Evolutionary conservation across 2,113 vertebrate genomes (phyloP), one percentile per base, ranked within the genome.

Genomic region (Hippocampus abdominalis): DNA sequence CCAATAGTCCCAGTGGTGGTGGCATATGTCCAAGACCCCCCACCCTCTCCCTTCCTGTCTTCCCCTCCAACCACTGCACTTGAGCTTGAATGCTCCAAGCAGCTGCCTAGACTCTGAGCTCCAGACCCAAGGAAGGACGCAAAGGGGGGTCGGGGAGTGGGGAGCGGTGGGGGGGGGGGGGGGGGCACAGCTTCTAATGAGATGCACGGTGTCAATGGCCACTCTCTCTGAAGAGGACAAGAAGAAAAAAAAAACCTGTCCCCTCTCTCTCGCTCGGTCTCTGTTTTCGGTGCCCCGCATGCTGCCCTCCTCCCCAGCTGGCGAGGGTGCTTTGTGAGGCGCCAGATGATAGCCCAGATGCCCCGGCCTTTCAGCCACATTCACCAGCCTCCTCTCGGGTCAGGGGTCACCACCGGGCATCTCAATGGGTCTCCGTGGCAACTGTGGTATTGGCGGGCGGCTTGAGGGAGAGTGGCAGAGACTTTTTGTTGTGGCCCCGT

Each of bases 341-440:
- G 56, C 81, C 88, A 89, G 91, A 90, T 90, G 87, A 90, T 91
- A 89, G 82, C 89, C 89, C 91, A 92, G 87, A 90, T 91, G 89
- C 91, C 91, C 88, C 85, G 23, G 71, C 75, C 84, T 87, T 90
- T 90, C 85, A 87, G 84, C 77, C 77, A 84, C 85, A 88, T 90
- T 88, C 88, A 89, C 84, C 88, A 89, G 88, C 77, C 88, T 88
- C 81, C 86, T 74, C 73, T 84, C 74, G 36, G 88, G 89, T 91
- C 90, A 88, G 69, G 87, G 87, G 90, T 90, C 88, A 86, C 83
- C 82, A 88, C 88, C 70, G 90, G 88, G 87, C 90, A 91, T 88
- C 90, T 91, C 86, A 89, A 91, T 88, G 82, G 85, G 86, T 91
- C 86, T 87, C 86, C 88, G 81, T 87, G 85, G 87, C 78, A 90